These are phyloP conservation scores for Erythrolamprus reginae DNA, from an alignment of 2,113 vertebrate species.

Conservation along the genomic window DNA sequence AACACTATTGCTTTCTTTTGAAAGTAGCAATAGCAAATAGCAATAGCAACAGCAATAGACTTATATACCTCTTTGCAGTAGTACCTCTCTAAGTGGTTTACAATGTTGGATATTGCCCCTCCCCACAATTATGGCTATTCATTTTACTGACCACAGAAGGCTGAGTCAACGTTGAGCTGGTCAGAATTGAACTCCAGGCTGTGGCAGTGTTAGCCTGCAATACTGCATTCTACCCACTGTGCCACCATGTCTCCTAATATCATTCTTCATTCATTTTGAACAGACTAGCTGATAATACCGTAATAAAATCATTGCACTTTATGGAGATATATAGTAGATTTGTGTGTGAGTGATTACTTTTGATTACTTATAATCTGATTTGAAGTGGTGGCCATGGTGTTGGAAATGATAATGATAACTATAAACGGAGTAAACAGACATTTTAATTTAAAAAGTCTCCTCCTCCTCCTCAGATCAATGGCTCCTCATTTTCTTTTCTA, in stretches of 20 bases:
- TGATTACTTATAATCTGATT: not conserved
- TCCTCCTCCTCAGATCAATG: not conserved
- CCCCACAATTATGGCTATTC: not conserved
- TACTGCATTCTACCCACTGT: not conserved
- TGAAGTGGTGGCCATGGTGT: not conserved
- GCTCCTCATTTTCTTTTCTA: not conserved
- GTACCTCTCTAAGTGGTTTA: not conserved
- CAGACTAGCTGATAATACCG: not conserved
- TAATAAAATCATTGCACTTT: not conserved
- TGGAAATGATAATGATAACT: not conserved
- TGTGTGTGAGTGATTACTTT: not conserved
- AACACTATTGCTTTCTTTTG: not conserved
- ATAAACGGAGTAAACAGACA: not conserved
- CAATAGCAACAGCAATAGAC: not conserved
- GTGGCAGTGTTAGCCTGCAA: not conserved
- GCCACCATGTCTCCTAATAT: not conserved
- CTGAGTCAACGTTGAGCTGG: not conserved
- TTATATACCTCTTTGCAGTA: not conserved
- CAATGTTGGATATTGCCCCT: not conserved
- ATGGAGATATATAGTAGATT: not conserved
- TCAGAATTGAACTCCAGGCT: not conserved
- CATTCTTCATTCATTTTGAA: not conserved
- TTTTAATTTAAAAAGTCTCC: not conserved
- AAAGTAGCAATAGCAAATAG: not conserved
- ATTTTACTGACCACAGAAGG: not conserved